Base-by-base conservation (phyloP, 2,797 vertebrate species). In the Enteromius paludinosus region DNA sequence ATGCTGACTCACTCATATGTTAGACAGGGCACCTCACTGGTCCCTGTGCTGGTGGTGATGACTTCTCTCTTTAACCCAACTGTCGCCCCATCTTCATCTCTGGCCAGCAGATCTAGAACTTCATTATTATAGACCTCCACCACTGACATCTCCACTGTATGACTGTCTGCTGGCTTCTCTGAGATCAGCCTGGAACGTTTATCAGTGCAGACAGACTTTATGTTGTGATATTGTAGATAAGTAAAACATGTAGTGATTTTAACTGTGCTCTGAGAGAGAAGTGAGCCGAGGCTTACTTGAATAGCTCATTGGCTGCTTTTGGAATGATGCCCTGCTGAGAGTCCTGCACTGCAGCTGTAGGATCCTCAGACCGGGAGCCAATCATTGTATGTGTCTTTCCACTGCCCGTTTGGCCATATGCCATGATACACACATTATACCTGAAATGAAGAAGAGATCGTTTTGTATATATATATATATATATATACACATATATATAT, bases 371-470 rank as follows among this genome's bases (percentile, higher is more conserved):
- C 65, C 83, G 89, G 0, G 93, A 93, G 69, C 96, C 96, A 87
- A 96, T 81, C 96, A 96, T 95, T 28, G 96, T 96, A 84, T 96
- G 92, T 33, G 95, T 97, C 90, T 97, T 97, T 20, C 96, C 96
- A 54, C 96, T 96, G 56, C 96, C 96, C 0, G 96, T 96, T 91
- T 97, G 96, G 1, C 96, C 96, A 0, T 96, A 96, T 0, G 96
- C 96, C 96, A 96, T 96, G 81, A 97, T 93, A n/a, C 97, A 97
- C 10, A 97, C 95, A 5, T 96, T 95, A 87, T 95, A 96, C 81
- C 97, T 97, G 91, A 80, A 49, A 75, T 35, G 33, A 75, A 35
- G 6, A 3, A 71, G 4, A 43, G 25, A 62, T 3, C 12, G 6
- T 61, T 15, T 6, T 61, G 5, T 61, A 0, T 61, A 25, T 59